Base-by-base conservation (phyloP, 1,140 invertebrate species). In the Dolichoris vasculosae region DNA sequence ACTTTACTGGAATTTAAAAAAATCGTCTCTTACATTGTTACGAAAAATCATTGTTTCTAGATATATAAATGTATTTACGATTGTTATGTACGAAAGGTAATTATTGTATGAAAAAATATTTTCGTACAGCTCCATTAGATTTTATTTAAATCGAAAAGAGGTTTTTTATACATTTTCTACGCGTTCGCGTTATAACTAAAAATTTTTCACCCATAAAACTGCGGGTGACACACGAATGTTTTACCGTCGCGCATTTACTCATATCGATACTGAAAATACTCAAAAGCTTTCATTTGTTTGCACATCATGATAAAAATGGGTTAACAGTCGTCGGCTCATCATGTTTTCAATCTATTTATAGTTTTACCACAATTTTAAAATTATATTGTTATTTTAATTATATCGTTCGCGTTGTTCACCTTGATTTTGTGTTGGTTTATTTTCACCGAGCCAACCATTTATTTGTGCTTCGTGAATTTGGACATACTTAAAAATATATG, bases 241-340 rank as follows among this genome's bases (percentile, higher is more conserved):
- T 51, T 55, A 55, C 46, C n/a, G 38, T 73, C 23, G 38, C 20
- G 69, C 69, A 73, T 73, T 73, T 73, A 73, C 69, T 73, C 23
- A 23, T 8, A 43, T 73, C 69, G 69, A 43, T 73, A 73, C 69
- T 73, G 32, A 51, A 77, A 77, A 77, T 55, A 77, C 46, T 77
- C 75, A 77, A 35, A 30, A 77, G 75, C 48, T 77, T 77, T 51
- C 75, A 55, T 77, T 77, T 77, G 48, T 51, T 77, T 77, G 48
- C 46, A 51, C 75, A 48, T 77, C 46, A 51, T 15, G 75, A 77
- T 77, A 77, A 77, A 77, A 77, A 77, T 77, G 46, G 46, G 46
- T 77, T 77, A 51, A 20, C 75, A 48, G n/a, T 77, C 48, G 46
- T 43, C 30, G 55, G 75, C 9, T 32, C 30, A 43, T 26, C 38